These are phyloP conservation scores for Berghia stephanieae DNA, from an alignment of 1,140 invertebrate genomes.

Conservation along the genomic window DNA sequence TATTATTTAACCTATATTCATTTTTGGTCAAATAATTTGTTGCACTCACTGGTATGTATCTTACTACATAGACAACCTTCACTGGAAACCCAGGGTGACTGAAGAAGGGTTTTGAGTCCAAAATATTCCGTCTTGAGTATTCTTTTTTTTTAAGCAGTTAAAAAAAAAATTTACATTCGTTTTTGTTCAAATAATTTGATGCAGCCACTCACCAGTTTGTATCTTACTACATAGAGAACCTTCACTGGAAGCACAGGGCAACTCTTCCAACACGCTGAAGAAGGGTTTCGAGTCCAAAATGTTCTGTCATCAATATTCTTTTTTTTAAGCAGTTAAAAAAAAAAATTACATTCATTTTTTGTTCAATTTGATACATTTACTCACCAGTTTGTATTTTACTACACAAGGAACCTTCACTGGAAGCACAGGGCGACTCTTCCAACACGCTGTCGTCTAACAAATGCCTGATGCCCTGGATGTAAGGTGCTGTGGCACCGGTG, in stretches of 20 bases:
- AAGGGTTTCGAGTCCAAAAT: no score
- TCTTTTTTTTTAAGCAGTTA: not conserved
- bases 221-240: no score
- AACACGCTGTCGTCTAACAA: conserved; percentile 68
- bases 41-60: no score
- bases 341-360: not conserved
- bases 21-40: no score
- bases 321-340: not conserved
- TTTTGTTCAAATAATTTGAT: not conserved
- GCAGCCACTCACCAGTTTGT: conserved; percentile 38
- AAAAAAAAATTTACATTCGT: not conserved
- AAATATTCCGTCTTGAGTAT: not conserved
- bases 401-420: conserved; percentile 62
- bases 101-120: no score
- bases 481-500: conserved; percentile 60
- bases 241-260: no score
- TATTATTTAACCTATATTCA: no score
- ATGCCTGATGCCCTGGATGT: conserved; percentile 64
- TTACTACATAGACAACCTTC: no score
- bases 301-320: not conserved
- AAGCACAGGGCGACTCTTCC: conserved; percentile 63
- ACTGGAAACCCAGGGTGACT: no score
- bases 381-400: conserved; percentile 49
- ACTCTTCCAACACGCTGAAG: conserved; percentile 67
- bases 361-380: conserved; percentile 5